Percentiles rank a stretch among this genome's conserved stretches.
These are phyloP conservation scores for mouse (Mus musculus) DNA, from an alignment of 2,113 vertebrate species.

Conservation along the genomic window DNA sequence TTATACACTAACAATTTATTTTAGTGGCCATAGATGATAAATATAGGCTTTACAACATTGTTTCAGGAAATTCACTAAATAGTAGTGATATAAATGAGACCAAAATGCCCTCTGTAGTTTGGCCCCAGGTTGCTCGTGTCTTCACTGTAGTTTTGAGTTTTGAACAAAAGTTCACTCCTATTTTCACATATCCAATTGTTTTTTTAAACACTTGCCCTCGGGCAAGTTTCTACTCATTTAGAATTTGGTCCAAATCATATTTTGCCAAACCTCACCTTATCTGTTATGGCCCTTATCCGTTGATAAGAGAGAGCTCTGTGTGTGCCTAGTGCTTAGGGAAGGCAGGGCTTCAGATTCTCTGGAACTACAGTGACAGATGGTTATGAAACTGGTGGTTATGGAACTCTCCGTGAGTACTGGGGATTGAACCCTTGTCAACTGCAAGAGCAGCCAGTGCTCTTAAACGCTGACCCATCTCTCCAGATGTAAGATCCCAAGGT, in stretches of 20 bases:
- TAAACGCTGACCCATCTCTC: neutral
- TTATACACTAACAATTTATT: neutral
- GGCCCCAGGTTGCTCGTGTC: neutral
- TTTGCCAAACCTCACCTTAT: neutral
- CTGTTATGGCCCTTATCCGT: neutral
- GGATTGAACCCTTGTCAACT: neutral
- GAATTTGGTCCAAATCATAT: neutral
- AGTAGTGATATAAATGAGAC: neutral
- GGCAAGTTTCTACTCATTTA: conserved; percentile 8
- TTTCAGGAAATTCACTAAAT: conserved; percentile 1
- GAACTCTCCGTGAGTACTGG: neutral
- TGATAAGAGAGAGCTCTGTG: neutral
- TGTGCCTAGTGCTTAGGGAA: neutral
- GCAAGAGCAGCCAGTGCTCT: neutral
- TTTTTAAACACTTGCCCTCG: neutral
- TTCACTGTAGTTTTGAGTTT: neutral
- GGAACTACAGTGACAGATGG: neutral
- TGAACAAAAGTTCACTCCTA: neutral
- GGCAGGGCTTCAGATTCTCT: neutral
- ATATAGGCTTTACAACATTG: conserved; percentile 10
- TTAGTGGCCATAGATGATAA: neutral
- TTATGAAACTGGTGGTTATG: neutral
- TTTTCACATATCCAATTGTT: neutral
- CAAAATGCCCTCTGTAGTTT: neutral
- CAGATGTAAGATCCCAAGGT: neutral